Conservation (phyloP, 2,888 invertebrate genomes). For the Parnassius apollo region DNA sequence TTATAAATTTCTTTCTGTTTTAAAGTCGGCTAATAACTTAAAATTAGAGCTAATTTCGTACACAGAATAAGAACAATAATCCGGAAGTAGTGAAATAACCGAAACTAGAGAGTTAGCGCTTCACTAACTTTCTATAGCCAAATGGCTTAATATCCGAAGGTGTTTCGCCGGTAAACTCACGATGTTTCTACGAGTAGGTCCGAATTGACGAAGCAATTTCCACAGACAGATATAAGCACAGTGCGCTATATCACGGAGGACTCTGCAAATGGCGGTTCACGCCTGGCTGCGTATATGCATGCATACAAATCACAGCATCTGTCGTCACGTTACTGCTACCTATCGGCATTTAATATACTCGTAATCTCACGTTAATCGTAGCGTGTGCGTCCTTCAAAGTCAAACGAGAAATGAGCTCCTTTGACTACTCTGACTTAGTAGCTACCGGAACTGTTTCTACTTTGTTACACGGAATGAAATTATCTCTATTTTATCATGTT, state of each 20-base stretch:
- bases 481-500: no score
- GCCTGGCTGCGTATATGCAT: constrained; percentile 28
- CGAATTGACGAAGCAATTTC: constrained; percentile 35
- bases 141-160: constrained; percentile 31
- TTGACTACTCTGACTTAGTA: constrained; percentile 7
- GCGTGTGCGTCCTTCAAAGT: constrained; percentile 8
- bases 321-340: constrained; percentile 13
- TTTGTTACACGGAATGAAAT: no score
- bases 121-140: constrained; percentile 1
- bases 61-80: no score
- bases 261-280: constrained; percentile 27
- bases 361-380: constrained; percentile 13
- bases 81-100: no score
- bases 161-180: constrained; percentile 28
- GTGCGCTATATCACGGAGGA: constrained; percentile 6
- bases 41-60: no score
- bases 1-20: no score
- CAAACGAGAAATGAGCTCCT: constrained; percentile 15
- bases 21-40: no score
- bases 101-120: not conserved
- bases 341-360: constrained; percentile 1
- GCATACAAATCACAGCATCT: constrained; percentile 27
- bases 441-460: not conserved
- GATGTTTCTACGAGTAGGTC: constrained; percentile 15
- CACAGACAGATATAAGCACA: constrained; percentile 1